Evolutionary conservation across 2,113 vertebrate genomes (phyloP).

Genomic region (Lynx canadensis): DNA sequence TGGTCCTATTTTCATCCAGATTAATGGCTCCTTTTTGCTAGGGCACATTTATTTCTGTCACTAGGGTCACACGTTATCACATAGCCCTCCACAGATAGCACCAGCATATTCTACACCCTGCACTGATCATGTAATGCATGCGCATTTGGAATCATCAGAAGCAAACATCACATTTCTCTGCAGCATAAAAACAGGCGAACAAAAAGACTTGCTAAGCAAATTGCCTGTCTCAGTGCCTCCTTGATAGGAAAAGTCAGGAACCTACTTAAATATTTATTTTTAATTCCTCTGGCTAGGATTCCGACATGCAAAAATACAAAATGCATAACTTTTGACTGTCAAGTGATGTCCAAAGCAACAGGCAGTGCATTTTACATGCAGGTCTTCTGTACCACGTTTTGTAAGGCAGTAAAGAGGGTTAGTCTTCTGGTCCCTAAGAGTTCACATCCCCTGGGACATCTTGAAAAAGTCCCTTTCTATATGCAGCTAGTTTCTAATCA

Average conservation of each 20-base stretch:
- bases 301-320: conserved; percentile 76
- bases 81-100: conserved; percentile 42
- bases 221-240: conserved; percentile 61
- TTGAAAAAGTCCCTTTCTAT: neutral
- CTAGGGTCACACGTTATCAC: conserved; percentile 4
- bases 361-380: conserved; percentile 40
- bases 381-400: conserved; percentile 35
- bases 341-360: conserved; percentile 69
- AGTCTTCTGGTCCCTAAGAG: neutral
- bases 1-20: conserved; percentile 73
- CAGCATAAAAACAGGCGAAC: conserved; percentile 59
- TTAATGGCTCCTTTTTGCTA: conserved; percentile 75
- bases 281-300: conserved; percentile 78
- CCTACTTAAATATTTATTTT: conserved; percentile 82
- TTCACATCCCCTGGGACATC: neutral
- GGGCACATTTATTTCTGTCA: conserved; percentile 39
- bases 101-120: conserved; percentile 56
- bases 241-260: conserved; percentile 75
- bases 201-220: conserved; percentile 73
- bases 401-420: neutral
- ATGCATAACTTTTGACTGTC: conserved; percentile 71
- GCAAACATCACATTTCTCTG: conserved; percentile 61
- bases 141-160: conserved; percentile 61
- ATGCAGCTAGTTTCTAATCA: neutral
- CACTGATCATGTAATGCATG: conserved; percentile 51